These are phyloP conservation scores for Sabellastarte sp. DNA, from an alignment of 2,888 invertebrate species.

Conservation along the genomic window DNA sequence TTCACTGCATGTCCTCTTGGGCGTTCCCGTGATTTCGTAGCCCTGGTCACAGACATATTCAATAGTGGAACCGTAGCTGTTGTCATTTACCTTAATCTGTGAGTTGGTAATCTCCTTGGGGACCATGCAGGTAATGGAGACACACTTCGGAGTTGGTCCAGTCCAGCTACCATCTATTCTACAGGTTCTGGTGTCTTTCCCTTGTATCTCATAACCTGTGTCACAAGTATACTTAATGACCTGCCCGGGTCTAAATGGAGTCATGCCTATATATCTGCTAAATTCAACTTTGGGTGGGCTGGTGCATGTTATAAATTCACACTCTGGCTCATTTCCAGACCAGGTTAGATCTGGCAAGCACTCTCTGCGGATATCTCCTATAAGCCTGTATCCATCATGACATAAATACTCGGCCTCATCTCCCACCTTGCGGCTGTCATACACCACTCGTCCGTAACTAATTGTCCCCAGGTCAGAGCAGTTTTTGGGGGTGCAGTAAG, in stretches of 20 bases:
- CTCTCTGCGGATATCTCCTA: conserved; percentile 7
- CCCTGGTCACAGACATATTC: conserved; percentile 44
- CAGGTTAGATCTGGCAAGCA: conserved; percentile 18
- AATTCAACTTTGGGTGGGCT: conserved; percentile 14
- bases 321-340: conserved; percentile 18
- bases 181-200: conserved; percentile 37
- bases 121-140: conserved; percentile 29
- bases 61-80: conserved; percentile 20
- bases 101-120: conserved; percentile 17
- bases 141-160: conserved; percentile 35
- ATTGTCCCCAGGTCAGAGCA: conserved; percentile 17
- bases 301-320: conserved; percentile 32
- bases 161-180: conserved; percentile 51
- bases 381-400: conserved; percentile 18
- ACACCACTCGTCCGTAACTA: conserved; percentile 16
- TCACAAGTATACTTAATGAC: conserved; percentile 24
- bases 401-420: conserved; percentile 19
- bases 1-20: conserved; percentile 39
- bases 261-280: conserved; percentile 3
- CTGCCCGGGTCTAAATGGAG: conserved; percentile 13
- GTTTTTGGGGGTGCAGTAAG: conserved; percentile 19
- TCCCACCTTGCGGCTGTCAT: conserved; percentile 1
- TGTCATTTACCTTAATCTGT: conserved; percentile 5
- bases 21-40: conserved; percentile 43
- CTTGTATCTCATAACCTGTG: conserved; percentile 20